Percentiles rank a stretch among this genome's conserved stretches.
These are phyloP conservation scores for Rachycentron canadum DNA, from an alignment of 2,797 vertebrate genomes.

Conservation along the genomic window DNA sequence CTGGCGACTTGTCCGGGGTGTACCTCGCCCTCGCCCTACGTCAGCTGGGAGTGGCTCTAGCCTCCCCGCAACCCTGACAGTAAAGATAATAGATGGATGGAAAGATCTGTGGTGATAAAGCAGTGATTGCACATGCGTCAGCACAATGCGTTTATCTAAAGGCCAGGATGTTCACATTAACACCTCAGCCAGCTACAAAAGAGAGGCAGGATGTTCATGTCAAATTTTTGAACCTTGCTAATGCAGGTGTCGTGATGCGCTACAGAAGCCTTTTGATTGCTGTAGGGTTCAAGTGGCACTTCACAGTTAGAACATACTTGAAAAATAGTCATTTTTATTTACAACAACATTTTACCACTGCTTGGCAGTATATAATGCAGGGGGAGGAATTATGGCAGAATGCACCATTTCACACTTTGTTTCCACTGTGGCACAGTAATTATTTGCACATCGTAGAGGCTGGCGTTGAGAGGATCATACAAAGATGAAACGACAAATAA, in stretches of 20 bases:
- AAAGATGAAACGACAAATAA: slow-evolving; percentile 4
- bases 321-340: slow-evolving; percentile 13
- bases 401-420: slow-evolving; percentile 7
- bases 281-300: slow-evolving; percentile 22
- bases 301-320: slow-evolving; percentile 4
- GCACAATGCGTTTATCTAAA: background rate
- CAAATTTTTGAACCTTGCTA: slow-evolving; percentile 8
- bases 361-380: background rate
- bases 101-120: slow-evolving; percentile 1
- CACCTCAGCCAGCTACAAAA: background rate
- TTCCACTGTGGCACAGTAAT: slow-evolving; percentile 5
- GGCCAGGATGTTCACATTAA: slow-evolving; percentile 18
- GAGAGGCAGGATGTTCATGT: background rate
- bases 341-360: background rate
- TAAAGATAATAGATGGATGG: too few relatives aligned
- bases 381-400: background rate
- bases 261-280: slow-evolving; percentile 7
- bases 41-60: too few relatives aligned
- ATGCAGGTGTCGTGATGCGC: slow-evolving; percentile 1
- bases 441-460: background rate
- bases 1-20: too few relatives aligned
- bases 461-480: background rate
- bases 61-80: too few relatives aligned
- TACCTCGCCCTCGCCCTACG: too few relatives aligned
- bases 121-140: background rate